Percentiles rank a stretch among this genome's conserved stretches.
These are phyloP conservation scores for Crocodylus rhombifer DNA, from an alignment of 2,797 vertebrate species.

Conservation along the genomic window DNA sequence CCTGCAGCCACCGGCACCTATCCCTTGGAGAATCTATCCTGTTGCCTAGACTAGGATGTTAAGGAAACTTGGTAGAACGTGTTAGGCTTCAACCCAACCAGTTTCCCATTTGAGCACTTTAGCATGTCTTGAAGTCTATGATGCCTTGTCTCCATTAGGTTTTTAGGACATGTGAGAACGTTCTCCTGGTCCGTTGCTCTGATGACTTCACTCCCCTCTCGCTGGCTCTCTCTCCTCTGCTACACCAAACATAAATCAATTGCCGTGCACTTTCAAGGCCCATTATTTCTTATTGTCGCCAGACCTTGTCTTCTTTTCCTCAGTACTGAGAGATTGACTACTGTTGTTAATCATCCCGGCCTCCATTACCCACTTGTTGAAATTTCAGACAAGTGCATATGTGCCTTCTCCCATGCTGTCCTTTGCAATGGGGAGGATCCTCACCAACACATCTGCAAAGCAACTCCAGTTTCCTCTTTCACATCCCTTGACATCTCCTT, in stretches of 20 bases:
- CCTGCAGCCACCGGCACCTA: not conserved
- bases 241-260: too few species aligned
- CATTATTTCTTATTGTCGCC: too few species aligned
- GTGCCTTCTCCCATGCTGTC: not conserved
- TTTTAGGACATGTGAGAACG: not conserved
- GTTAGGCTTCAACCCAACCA: not conserved
- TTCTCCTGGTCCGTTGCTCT: too few species aligned
- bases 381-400: not conserved
- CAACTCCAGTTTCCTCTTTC: not conserved
- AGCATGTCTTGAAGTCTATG: not conserved
- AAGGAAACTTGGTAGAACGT: not conserved
- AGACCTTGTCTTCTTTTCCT: too few species aligned
- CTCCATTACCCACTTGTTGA: too few species aligned
- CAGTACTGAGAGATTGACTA: too few species aligned
- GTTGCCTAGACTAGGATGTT: not conserved
- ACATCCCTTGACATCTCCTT: not conserved
- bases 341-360: too few species aligned
- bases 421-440: not conserved
- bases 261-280: too few species aligned
- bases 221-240: too few species aligned
- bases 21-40: not conserved
- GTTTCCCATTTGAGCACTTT: not conserved
- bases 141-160: not conserved
- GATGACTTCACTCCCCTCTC: too few species aligned
- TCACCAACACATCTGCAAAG: not conserved